These are phyloP conservation scores for Physocephala rufipes DNA, from an alignment of 2,888 invertebrate species.

Conservation along the genomic window DNA sequence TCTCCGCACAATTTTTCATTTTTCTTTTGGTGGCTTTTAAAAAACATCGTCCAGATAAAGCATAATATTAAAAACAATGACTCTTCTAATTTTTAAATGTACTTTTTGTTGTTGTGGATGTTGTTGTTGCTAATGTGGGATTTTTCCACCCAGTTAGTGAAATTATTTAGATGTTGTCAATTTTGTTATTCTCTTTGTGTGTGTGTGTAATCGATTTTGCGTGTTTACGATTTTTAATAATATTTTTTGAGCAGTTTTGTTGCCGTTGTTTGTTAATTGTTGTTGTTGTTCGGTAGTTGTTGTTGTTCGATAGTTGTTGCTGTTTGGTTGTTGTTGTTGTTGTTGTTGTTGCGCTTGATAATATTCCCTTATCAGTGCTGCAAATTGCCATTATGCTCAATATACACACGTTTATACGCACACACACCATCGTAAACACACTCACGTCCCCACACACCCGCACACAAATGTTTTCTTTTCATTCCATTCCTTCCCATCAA, in stretches of 20 bases:
- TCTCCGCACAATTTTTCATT: not conserved
- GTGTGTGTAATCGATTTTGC: not conserved
- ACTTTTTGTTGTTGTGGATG: not conserved
- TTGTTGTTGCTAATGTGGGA: not conserved
- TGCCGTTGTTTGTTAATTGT: not conserved
- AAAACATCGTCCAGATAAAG: too few species aligned
- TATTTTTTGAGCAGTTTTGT: not conserved
- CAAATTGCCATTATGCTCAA: too few species aligned
- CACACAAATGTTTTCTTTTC: too few species aligned
- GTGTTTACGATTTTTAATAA: not conserved
- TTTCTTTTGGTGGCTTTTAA: too few species aligned
- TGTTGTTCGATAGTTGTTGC: constrained; percentile 2
- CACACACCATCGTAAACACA: too few species aligned
- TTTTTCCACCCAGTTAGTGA: not conserved
- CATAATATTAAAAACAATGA: too few species aligned
- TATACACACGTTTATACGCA: too few species aligned
- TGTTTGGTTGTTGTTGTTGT: not conserved
- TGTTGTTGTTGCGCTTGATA: not conserved
- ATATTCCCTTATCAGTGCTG: too few species aligned
- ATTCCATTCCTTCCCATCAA: too few species aligned
- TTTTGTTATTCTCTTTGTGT: not conserved
- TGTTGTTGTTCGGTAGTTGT: constrained; percentile 10
- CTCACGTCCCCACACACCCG: too few species aligned
- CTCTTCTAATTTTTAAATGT: not conserved
- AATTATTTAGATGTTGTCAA: not conserved